These are phyloP conservation scores for Semnopithecus entellus DNA, from an alignment of 2,113 vertebrate genomes.

Conservation along the genomic window DNA sequence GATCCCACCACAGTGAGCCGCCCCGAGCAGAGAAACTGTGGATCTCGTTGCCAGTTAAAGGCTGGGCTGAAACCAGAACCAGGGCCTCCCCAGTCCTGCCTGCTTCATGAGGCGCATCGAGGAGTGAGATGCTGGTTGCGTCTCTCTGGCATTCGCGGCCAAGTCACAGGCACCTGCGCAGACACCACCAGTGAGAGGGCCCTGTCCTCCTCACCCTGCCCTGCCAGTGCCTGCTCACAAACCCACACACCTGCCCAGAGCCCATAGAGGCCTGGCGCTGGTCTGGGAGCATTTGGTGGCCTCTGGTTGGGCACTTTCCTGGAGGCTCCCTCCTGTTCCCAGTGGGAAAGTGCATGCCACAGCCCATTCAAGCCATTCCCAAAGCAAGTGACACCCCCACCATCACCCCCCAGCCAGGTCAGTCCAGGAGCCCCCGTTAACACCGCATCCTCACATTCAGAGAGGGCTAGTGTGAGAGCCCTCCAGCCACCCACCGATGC, in stretches of 20 bases:
- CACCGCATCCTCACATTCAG: accelerated
- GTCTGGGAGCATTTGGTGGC: not conserved
- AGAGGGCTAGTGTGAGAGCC: not conserved
- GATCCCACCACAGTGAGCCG: accelerated
- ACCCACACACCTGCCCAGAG: accelerated
- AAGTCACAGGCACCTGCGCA: not conserved
- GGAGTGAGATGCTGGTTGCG: not conserved
- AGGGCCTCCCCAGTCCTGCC: not conserved
- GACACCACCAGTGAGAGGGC: not conserved
- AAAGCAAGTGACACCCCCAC: accelerated
- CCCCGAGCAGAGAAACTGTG: accelerated
- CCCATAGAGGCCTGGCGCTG: accelerated
- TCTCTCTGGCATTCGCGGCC: not conserved
- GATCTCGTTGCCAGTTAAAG: accelerated
- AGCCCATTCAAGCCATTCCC: not conserved
- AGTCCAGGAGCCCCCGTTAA: too few relatives aligned
- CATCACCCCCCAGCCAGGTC: accelerated
- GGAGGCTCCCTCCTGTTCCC: not conserved
- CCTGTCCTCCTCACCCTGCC: not conserved
- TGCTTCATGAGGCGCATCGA: accelerated
- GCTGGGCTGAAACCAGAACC: not conserved
- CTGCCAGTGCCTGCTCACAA: not conserved
- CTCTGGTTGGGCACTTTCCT: not conserved
- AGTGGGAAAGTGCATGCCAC: not conserved
- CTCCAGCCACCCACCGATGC: accelerated